phyloP scores from a whole-genome alignment of 2,113 vertebrate species.

The Neolamprologus caudopunctatus region DNA sequence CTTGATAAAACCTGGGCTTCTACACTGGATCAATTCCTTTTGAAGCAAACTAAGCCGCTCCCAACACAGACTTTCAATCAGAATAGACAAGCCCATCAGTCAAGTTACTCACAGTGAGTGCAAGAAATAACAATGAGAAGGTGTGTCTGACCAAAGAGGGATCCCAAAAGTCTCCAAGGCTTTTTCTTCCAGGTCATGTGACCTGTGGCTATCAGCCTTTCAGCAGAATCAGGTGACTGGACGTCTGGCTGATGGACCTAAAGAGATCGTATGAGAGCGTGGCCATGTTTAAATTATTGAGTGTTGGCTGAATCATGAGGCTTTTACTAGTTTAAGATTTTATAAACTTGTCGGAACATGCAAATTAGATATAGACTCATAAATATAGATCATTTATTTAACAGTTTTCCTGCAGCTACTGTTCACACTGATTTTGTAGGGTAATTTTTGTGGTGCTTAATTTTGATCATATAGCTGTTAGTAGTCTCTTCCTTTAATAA shows the following conservation, averaged over 20 bases:
- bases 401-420: background rate
- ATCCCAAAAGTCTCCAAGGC: constrained; percentile 66
- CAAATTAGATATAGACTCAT: background rate
- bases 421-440: background rate
- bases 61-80: background rate
- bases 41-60: background rate
- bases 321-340: background rate
- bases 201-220: constrained; percentile 65
- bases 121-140: background rate
- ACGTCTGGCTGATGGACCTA: constrained; percentile 10
- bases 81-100: background rate
- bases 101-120: background rate
- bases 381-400: background rate
- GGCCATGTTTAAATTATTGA: background rate
- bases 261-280: background rate
- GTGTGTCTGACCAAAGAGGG: constrained; percentile 61
- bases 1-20: background rate
- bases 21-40: background rate
- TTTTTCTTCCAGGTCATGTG: constrained; percentile 78
- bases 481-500: background rate
- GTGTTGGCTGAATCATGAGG: background rate
- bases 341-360: background rate
- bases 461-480: background rate
- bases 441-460: background rate
- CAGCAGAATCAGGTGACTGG: constrained; percentile 37